Evolutionary conservation across 2,113 vertebrate genomes (phyloP).

Genomic region (Dicerorhinus sumatrensis): DNA sequence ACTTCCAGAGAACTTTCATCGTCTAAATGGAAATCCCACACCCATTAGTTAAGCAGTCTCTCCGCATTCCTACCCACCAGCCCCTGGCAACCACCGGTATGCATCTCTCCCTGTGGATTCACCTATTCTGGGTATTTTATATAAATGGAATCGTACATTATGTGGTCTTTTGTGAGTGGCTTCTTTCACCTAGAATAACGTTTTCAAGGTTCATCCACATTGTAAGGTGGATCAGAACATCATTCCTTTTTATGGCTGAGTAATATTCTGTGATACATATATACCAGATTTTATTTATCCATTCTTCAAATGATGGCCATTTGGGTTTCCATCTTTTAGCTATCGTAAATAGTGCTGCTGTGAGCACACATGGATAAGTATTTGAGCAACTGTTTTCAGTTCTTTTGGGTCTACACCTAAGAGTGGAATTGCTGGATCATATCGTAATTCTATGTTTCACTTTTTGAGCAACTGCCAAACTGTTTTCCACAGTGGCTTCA

Average conservation of each 20-base stretch:
- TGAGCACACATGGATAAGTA: not conserved
- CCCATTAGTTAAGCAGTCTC: fast-evolving
- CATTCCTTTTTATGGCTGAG: not conserved
- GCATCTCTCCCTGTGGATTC: not conserved
- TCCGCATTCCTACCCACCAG: fast-evolving
- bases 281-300: fast-evolving
- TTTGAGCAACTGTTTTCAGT: not conserved
- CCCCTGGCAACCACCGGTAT: not conserved
- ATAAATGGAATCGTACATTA: fast-evolving
- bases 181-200: not conserved
- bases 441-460: not conserved
- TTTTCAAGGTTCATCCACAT: not conserved
- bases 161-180: not conserved
- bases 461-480: no score
- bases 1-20: not conserved
- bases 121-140: not conserved
- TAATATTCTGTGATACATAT: fast-evolving
- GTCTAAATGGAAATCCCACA: fast-evolving
- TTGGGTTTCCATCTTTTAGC: not conserved
- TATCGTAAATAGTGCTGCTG: fast-evolving
- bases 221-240: no score
- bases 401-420: no score
- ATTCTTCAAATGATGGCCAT: not conserved
- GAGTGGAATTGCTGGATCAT: not conserved
- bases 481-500: not conserved